Conservation (phyloP, 2,797 vertebrate species). For the Sebastiscus tertius region DNA sequence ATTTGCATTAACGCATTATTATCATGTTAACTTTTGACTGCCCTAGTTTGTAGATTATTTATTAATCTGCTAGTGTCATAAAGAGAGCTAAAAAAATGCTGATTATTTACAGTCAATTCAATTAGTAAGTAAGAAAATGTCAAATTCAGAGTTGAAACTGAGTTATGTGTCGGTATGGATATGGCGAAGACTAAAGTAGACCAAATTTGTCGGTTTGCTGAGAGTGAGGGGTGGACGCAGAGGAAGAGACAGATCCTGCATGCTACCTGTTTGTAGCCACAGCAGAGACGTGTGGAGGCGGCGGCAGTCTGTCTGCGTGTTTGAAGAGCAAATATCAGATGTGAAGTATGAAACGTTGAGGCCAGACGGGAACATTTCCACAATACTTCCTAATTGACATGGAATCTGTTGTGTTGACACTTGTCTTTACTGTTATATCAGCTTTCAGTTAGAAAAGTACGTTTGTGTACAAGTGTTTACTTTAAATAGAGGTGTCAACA, state of each 20-base stretch:
- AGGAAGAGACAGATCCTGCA: not conserved
- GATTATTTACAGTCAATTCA: not conserved
- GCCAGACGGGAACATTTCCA: not conserved
- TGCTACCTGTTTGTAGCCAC: not conserved
- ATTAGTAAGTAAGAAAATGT: not conserved
- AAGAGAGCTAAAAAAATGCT: not conserved
- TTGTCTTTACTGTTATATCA: not conserved
- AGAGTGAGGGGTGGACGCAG: not conserved
- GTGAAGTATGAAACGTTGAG: not conserved
- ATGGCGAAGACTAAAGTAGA: not conserved
- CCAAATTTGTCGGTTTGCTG: not conserved
- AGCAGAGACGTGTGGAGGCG: not conserved
- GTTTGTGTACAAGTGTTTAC: not conserved
- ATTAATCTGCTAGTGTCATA: not conserved
- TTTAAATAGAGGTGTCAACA: not conserved
- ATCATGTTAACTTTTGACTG: no score
- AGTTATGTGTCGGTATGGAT: no score
- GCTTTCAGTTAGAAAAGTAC: not conserved
- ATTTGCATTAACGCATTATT: no score
- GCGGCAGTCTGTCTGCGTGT: not conserved
- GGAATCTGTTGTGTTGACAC: not conserved
- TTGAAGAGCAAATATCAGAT: slow-evolving; percentile 3
- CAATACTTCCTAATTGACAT: not conserved
- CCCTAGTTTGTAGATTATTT: not conserved
- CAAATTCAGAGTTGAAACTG: not conserved